Evolutionary conservation across 2,888 invertebrate species (phyloP).

Genomic region (Girardia tigrina): DNA sequence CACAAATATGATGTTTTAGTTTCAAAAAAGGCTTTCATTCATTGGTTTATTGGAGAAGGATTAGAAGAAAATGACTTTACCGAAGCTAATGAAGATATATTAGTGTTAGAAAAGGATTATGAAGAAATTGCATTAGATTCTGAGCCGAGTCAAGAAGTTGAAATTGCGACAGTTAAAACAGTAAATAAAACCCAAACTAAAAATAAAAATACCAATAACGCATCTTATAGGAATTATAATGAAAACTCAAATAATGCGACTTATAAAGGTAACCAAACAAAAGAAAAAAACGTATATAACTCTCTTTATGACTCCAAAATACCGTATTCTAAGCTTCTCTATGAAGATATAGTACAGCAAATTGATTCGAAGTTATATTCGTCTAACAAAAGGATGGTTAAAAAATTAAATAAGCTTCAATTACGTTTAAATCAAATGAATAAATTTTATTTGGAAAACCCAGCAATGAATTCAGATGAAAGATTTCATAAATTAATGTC

Average conservation of each 20-base stretch:
- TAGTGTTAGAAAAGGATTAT: conserved; percentile 51
- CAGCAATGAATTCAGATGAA: background rate
- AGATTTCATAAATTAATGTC: background rate
- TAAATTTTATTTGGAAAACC: background rate
- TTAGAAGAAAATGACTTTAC: conserved; percentile 70
- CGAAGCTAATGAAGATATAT: conserved; percentile 70
- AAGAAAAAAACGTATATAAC: background rate
- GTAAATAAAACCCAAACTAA: background rate
- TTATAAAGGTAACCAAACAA: background rate
- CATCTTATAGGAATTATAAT: background rate
- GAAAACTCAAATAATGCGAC: background rate
- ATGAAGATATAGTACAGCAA: background rate
- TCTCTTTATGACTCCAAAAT: background rate
- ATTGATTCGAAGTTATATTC: background rate
- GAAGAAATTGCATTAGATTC: conserved; percentile 48
- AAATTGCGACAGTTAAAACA: background rate
- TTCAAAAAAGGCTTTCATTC: conserved; percentile 69
- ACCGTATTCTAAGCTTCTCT: background rate
- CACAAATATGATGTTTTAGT: conserved; percentile 62
- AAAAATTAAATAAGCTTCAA: background rate
- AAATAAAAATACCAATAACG: background rate
- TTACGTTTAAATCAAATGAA: conserved; percentile 17
- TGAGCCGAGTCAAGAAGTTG: conserved; percentile 21
- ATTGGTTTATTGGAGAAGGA: conserved; percentile 70
- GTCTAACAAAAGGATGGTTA: background rate